Evolutionary conservation across 1,140 invertebrate genomes (phyloP), one percentile per base, ranked within the genome.

Genomic region (Eumaeus atala): DNA sequence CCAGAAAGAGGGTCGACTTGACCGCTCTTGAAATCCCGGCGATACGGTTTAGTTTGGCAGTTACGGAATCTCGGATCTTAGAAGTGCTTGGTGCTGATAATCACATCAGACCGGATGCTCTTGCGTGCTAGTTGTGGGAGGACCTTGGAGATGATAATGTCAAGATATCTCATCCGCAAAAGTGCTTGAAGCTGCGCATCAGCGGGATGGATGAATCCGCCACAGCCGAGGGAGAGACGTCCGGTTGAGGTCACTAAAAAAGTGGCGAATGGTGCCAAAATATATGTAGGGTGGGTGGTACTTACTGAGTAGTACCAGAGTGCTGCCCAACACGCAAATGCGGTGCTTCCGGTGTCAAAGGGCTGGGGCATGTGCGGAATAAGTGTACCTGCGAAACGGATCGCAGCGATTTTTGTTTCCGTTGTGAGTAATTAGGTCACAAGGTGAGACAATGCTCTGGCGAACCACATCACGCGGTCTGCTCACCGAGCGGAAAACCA

Each of bases 201-300:
- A n/a, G n/a, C n/a, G 3, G 49, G 0, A 48, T 59, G 11, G 56
- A 58, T 14, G 56, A 58, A 18, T 53, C 56, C 0, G 34, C 44
- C 10, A 48, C 51, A n/a, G 47, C 35, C 3, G n/a, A 28, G 44
- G 50, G 28, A 59, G 2, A 54, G 12, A 0, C 53, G 61, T 28
- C 54, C 57, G 10, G 53, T 62, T 3, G 51, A 42, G 11, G 61
- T 53, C 35, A 50, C 53, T n/a, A 61, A 56, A 50, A 48, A n/a
- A 16, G 10, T 53, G 12, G 0, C 40, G 6, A n/a, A n/a, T n/a
- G n/a, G n/a, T n/a, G n/a, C n/a, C n/a, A n/a, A n/a, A n/a, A n/a
- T n/a, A n/a, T n/a, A 3, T 14, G 35, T 52, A 7, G 50, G 50
- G 8, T 53, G 49, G 42, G 33, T 16, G 2, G 35, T 28, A 12